Conservation (phyloP, 2,113 vertebrate genomes). For the Sialia sialis region DNA sequence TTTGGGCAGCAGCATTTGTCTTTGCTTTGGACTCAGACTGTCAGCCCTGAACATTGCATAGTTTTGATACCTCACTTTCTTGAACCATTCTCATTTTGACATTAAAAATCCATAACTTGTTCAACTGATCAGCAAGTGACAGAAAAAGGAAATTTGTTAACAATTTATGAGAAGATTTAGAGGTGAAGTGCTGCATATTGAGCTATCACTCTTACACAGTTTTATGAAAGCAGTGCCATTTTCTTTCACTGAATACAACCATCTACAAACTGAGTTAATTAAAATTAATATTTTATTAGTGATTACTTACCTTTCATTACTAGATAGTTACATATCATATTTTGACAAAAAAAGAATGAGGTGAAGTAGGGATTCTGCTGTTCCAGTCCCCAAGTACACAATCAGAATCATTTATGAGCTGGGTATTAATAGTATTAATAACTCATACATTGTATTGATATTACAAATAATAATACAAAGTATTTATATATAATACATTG, state of each 20-base stretch:
- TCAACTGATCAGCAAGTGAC: neutral
- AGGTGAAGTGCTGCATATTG: neutral
- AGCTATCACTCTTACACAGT: neutral
- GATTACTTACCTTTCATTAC: neutral
- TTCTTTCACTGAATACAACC: neutral
- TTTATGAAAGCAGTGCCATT: neutral
- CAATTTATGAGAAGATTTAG: neutral
- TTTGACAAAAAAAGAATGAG: neutral
- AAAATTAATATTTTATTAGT: neutral
- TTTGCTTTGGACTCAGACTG: neutral
- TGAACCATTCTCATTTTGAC: neutral
- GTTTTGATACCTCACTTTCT: neutral
- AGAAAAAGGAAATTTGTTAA: neutral
- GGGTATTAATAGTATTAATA: neutral
- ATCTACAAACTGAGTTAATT: neutral
- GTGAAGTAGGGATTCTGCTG: neutral
- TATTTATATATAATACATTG: neutral
- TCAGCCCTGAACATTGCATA: neutral
- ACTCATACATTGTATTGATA: neutral
- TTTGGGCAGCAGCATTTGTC: neutral
- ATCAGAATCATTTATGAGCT: neutral
- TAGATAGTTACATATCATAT: neutral
- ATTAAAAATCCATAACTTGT: neutral
- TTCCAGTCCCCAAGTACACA: neutral
- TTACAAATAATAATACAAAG: neutral